Evolutionary conservation across 2,113 vertebrate genomes (phyloP).

Genomic region (Electrona antarctica): DNA sequence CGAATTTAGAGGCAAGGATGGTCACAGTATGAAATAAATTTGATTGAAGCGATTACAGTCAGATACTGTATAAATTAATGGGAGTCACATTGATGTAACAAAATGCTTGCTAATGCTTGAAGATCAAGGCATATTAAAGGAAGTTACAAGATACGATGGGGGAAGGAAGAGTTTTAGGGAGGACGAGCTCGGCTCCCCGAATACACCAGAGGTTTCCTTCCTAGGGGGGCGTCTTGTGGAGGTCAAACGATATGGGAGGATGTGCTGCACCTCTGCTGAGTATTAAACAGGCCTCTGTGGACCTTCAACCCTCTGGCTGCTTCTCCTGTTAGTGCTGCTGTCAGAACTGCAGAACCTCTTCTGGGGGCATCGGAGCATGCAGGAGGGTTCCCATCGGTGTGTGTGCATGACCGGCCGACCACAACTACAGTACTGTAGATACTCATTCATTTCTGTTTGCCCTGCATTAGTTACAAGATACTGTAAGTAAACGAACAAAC

Average conservation of each 20-base stretch:
- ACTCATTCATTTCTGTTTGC: no score
- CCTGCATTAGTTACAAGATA: not conserved
- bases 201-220: not conserved
- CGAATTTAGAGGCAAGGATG: conserved; percentile 4
- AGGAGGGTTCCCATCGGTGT: conserved; percentile 26
- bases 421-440: no score
- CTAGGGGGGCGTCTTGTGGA: conserved; percentile 15
- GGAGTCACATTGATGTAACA: no score
- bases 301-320: conserved; percentile 16
- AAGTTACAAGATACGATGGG: not conserved
- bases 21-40: no score
- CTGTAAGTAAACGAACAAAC: conserved; percentile 9
- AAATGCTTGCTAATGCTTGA: not conserved
- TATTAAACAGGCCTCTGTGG: conserved; percentile 46
- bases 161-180: conserved; percentile 9
- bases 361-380: conserved; percentile 32
- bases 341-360: conserved; percentile 36
- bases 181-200: no score
- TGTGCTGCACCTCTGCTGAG: conserved; percentile 44
- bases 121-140: not conserved
- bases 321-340: conserved; percentile 41
- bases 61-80: no score
- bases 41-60: no score
- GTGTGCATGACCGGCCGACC: not conserved
- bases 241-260: conserved; percentile 33